A percentile compares a stretch with the other conserved stretches of the same genome.
These are phyloP conservation scores for Lithophane semibrunnea DNA, from an alignment of 2,888 invertebrate species.

Conservation along the genomic window DNA sequence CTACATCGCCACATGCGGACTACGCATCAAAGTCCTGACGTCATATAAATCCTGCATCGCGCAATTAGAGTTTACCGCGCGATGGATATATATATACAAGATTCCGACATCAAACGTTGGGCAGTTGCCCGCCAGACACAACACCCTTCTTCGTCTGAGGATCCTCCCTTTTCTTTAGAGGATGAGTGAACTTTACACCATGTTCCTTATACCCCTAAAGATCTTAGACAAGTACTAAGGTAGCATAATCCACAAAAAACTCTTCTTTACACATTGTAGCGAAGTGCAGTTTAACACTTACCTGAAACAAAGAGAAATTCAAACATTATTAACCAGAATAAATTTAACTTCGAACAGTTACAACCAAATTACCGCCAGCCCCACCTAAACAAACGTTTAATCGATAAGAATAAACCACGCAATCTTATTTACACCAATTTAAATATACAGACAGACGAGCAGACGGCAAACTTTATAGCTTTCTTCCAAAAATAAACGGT, in stretches of 20 bases:
- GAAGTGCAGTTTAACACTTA: background rate
- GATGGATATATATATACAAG: no score
- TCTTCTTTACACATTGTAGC: background rate
- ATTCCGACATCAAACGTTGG: no score
- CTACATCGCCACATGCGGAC: no score
- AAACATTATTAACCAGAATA: slow-evolving; percentile 26
- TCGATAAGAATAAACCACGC: slow-evolving; percentile 39
- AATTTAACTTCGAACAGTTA: slow-evolving; percentile 1
- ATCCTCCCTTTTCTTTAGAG: no score
- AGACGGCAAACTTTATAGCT: slow-evolving; percentile 45
- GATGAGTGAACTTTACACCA: no score
- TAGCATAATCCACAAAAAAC: background rate
- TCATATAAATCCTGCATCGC: no score
- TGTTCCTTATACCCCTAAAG: no score
- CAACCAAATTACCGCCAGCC: background rate
- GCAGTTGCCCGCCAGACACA: no score
- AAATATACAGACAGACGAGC: slow-evolving; percentile 39
- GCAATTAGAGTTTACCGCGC: no score
- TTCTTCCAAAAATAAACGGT: slow-evolving; percentile 44
- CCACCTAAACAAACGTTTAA: slow-evolving; percentile 35
- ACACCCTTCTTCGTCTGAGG: no score
- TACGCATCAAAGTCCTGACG: no score
- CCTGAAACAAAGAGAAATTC: slow-evolving; percentile 29
- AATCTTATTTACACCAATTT: slow-evolving; percentile 34
- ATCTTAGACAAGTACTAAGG: background rate